These are phyloP conservation scores for Heliangelus exortis DNA, from an alignment of 2,797 vertebrate genomes.

Conservation along the genomic window DNA sequence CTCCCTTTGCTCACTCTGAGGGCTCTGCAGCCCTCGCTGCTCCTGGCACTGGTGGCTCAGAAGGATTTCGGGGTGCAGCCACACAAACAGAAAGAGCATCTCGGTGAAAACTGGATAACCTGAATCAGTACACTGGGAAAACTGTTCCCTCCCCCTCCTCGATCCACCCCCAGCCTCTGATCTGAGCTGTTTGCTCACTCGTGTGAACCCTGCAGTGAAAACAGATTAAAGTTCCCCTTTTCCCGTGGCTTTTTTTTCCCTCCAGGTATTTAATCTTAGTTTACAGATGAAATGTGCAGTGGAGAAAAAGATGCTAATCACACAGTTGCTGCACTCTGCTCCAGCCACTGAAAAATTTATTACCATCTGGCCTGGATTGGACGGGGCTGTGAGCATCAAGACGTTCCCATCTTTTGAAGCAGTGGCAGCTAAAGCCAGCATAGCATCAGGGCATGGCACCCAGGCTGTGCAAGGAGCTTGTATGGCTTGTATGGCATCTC, in stretches of 20 bases:
- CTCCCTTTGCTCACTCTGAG: neutral
- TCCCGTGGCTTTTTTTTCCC: neutral
- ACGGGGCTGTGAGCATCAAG: neutral
- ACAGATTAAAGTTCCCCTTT: slow-evolving; percentile 14
- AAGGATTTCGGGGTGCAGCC: neutral
- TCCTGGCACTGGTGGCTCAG: neutral
- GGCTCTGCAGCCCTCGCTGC: neutral
- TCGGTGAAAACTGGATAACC: neutral
- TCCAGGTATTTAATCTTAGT: slow-evolving; percentile 66
- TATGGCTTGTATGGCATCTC: neutral
- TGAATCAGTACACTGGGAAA: neutral
- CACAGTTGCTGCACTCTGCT: slow-evolving; percentile 48
- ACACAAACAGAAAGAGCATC: neutral
- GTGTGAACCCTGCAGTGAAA: slow-evolving; percentile 1
- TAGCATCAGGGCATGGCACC: accelerated
- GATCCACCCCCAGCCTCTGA: accelerated
- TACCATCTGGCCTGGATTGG: slow-evolving; percentile 35
- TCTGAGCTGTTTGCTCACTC: neutral
- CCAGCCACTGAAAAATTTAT: slow-evolving; percentile 54
- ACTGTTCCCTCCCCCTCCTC: neutral
- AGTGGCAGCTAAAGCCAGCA: neutral
- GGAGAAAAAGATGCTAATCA: slow-evolving; percentile 67
- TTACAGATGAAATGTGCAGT: slow-evolving; percentile 57
- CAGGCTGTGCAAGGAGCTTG: accelerated
- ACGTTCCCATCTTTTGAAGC: neutral